Conservation (phyloP, 2,888 invertebrate species). For the Caenorhabditis doughertyi region DNA sequence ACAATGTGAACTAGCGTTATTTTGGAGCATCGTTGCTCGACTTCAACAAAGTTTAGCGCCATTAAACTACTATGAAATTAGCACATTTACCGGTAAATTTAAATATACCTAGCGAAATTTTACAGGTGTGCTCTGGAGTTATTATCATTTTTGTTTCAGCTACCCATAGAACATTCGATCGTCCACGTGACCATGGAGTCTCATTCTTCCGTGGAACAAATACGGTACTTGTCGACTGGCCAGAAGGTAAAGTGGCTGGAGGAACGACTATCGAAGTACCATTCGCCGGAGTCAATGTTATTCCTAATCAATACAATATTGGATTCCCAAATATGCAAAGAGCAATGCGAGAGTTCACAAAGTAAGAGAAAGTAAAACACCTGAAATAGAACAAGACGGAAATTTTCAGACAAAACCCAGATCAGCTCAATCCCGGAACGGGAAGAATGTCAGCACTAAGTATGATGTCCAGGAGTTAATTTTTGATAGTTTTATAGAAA, state of each 20-base stretch:
- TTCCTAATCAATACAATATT: constrained; percentile 72
- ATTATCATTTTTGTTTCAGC: constrained; percentile 63
- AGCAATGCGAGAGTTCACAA: constrained; percentile 70
- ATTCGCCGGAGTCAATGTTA: constrained; percentile 75
- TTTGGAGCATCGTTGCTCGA: too few species aligned
- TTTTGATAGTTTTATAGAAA: not conserved
- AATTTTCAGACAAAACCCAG: constrained; percentile 72
- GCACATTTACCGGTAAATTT: too few species aligned
- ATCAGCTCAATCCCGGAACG: constrained; percentile 75
- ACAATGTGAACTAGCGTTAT: too few species aligned
- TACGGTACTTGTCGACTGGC: constrained; percentile 78
- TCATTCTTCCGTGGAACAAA: constrained; percentile 79
- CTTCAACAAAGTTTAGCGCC: too few species aligned
- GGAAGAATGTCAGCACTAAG: constrained; percentile 63
- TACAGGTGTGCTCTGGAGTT: too few species aligned
- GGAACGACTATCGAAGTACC: constrained; percentile 78
- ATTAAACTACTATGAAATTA: too few species aligned
- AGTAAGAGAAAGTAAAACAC: constrained; percentile 57
- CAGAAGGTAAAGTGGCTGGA: constrained; percentile 77
- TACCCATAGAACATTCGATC: constrained; percentile 73
- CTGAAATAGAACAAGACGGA: not conserved
- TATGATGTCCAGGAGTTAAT: constrained; percentile 34
- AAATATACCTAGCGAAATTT: too few species aligned
- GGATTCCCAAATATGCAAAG: constrained; percentile 77
- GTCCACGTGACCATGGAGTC: constrained; percentile 78